Percentiles rank a stretch among this genome's conserved stretches.
These are phyloP conservation scores for Carettochelys insculpta DNA, from an alignment of 2,113 vertebrate genomes.

Conservation along the genomic window DNA sequence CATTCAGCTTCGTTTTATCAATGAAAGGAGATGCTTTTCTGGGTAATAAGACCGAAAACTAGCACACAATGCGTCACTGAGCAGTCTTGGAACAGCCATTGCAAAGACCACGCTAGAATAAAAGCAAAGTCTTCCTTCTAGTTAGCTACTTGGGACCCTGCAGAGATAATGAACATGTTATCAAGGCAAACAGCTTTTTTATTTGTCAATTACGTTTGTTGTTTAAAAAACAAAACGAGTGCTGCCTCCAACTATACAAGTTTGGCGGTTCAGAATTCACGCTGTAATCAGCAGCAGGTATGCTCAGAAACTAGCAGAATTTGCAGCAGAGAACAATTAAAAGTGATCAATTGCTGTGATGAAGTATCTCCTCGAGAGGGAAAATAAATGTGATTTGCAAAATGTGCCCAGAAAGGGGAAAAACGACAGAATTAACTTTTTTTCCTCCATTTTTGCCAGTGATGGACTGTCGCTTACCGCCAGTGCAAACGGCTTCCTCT, in stretches of 20 bases:
- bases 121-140: background rate
- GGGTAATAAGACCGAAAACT: background rate
- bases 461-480: background rate
- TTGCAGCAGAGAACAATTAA: slow-evolving; percentile 28
- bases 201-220: background rate
- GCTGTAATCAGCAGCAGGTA: slow-evolving; percentile 19
- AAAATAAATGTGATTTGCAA: background rate
- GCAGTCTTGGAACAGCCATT: background rate
- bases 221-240: background rate
- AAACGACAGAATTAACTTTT: background rate
- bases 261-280: slow-evolving; percentile 4
- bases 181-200: background rate
- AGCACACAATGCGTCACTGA: accelerated
- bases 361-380: slow-evolving; percentile 18
- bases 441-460: background rate
- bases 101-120: background rate
- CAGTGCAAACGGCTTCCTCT: background rate
- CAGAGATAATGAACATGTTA: background rate
- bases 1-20: background rate
- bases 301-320: slow-evolving; percentile 4
- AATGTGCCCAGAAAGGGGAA: background rate
- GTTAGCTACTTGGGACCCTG: background rate
- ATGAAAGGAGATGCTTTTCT: accelerated
- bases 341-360: slow-evolving; percentile 40
- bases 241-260: slow-evolving; percentile 16